A percentile compares a stretch with the other conserved stretches of the same genome.
These are phyloP conservation scores for Eidolon dupreanum DNA, from an alignment of 2,797 vertebrate genomes.

Conservation along the genomic window DNA sequence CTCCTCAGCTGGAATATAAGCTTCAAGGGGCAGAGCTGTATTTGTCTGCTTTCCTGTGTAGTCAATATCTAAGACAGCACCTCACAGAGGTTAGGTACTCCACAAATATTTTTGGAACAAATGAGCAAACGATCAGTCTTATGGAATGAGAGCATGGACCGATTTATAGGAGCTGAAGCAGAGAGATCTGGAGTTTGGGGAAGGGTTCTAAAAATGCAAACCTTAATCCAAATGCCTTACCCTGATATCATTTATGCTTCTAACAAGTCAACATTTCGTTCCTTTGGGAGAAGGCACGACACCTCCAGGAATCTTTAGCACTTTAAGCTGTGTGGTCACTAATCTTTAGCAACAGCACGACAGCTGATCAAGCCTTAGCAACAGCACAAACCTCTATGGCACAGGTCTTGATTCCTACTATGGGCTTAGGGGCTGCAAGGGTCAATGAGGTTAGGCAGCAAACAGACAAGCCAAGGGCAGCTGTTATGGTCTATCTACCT, in stretches of 20 bases:
- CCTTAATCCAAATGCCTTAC: not conserved
- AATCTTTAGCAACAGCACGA: not conserved
- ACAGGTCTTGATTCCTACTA: not conserved
- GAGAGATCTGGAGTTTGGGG: not conserved
- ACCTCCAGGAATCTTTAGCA: not conserved
- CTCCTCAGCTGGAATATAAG: not conserved
- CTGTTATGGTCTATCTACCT: too few species aligned
- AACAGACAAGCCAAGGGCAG: not conserved
- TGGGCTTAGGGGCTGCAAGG: not conserved
- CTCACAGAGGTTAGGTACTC: not conserved
- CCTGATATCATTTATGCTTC: not conserved
- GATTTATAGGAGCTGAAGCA: not conserved
- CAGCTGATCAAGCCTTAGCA: not conserved
- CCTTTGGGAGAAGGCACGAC: not conserved
- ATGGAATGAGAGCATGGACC: not conserved
- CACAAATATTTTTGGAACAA: not conserved
- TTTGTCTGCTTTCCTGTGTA: not conserved
- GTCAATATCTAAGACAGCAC: not conserved
- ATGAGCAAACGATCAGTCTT: not conserved
- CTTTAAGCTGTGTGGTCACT: not conserved
- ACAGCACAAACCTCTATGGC: not conserved
- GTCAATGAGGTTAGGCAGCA: not conserved
- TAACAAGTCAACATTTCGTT: not conserved
- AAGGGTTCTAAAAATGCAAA: not conserved
- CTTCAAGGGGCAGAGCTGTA: not conserved